Evolutionary conservation across 2,797 vertebrate genomes (phyloP).

Genomic region (Perodicticus potto): DNA sequence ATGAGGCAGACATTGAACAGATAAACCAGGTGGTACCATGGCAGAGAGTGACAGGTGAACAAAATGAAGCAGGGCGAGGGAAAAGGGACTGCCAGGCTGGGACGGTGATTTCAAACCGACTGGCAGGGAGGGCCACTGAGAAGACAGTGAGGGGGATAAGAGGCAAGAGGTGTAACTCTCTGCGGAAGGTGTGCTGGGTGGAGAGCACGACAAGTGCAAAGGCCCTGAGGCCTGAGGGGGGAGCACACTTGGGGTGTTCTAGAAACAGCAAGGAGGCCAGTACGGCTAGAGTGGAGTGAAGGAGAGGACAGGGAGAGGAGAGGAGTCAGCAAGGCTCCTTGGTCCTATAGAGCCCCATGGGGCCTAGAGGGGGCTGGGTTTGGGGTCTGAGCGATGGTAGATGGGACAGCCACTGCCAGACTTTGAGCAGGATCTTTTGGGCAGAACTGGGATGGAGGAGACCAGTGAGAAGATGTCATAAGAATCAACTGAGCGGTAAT

Average conservation of each 20-base stretch:
- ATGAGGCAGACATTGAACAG: neutral
- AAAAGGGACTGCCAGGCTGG: neutral
- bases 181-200: neutral
- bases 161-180: fast-evolving
- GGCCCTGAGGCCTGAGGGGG: neutral
- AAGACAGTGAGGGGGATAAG: neutral
- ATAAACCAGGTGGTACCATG: neutral
- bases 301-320: fast-evolving
- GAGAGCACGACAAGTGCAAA: neutral
- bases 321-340: neutral
- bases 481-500: neutral
- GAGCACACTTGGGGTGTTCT: fast-evolving
- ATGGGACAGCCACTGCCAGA: neutral
- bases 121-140: neutral
- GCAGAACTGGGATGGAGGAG: neutral
- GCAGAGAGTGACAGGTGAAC: neutral
- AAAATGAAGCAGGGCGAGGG: neutral
- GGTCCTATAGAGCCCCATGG: fast-evolving
- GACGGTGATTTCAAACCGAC: neutral
- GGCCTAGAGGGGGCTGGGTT: neutral
- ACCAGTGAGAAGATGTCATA: neutral
- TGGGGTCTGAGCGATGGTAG: neutral
- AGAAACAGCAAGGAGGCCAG: neutral
- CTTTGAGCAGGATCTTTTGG: neutral
- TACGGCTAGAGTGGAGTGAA: neutral